Percentiles rank a stretch among this genome's conserved stretches.
Evolutionary conservation across 2,797 vertebrate species (phyloP).

Genomic region (Vireo griseus): DNA sequence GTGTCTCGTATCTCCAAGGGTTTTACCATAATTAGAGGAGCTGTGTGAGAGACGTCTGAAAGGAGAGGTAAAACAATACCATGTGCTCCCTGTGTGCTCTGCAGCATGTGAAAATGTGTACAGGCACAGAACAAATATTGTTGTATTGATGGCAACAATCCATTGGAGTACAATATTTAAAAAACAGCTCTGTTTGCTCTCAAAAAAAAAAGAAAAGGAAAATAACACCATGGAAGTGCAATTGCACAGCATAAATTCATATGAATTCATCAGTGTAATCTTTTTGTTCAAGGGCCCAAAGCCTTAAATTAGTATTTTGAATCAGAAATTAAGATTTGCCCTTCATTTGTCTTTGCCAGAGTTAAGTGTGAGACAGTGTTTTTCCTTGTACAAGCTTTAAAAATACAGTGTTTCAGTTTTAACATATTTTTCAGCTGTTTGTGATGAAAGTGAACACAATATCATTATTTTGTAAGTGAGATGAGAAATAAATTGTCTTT

Average conservation of each 20-base stretch:
- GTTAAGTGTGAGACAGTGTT: slow-evolving; percentile 30
- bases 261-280: background rate
- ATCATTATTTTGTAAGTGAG: slow-evolving; percentile 63
- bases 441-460: background rate
- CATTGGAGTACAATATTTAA: background rate
- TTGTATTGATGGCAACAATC: background rate
- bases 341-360: background rate
- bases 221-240: accelerated
- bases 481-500: slow-evolving; percentile 61
- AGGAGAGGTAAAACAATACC: background rate
- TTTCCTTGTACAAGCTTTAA: slow-evolving; percentile 41
- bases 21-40: background rate
- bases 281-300: background rate
- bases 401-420: background rate
- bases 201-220: background rate
- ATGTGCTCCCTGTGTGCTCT: background rate
- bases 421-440: slow-evolving; percentile 25
- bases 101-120: background rate
- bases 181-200: background rate
- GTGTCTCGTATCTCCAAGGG: background rate
- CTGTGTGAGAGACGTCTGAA: background rate
- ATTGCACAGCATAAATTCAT: background rate
- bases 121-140: background rate
- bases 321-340: background rate
- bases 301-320: slow-evolving; percentile 38